These are phyloP conservation scores for Cirrhinus molitorella DNA, from an alignment of 2,797 vertebrate genomes.

Conservation along the genomic window DNA sequence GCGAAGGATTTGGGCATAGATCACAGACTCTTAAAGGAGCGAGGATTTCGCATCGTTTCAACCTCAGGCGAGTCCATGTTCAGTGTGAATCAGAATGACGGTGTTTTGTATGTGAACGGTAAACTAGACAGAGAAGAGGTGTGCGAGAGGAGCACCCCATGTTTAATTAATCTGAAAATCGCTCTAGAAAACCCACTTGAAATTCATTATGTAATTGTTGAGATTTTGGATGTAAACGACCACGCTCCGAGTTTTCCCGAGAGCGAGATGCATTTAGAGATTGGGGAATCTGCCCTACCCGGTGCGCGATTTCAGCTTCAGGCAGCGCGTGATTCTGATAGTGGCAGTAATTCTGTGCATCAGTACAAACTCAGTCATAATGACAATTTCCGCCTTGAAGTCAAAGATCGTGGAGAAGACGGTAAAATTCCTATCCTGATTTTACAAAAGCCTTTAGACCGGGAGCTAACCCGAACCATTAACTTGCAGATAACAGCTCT, in stretches of 20 bases:
- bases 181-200: slow-evolving; percentile 79
- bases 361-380: slow-evolving; percentile 68
- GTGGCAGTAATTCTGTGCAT: slow-evolving; percentile 67
- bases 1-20: slow-evolving; percentile 69
- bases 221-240: slow-evolving; percentile 80
- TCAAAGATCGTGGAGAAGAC: slow-evolving; percentile 66
- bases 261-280: slow-evolving; percentile 54
- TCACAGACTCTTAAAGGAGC: slow-evolving; percentile 66
- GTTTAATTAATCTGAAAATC: slow-evolving; percentile 77
- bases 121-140: slow-evolving; percentile 78
- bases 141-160: slow-evolving; percentile 73
- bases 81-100: slow-evolving; percentile 77
- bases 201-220: slow-evolving; percentile 78
- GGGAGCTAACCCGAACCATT: slow-evolving; percentile 43
- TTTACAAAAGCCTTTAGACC: slow-evolving; percentile 66
- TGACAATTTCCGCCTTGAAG: slow-evolving; percentile 69
- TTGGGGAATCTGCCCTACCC: slow-evolving; percentile 64
- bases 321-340: slow-evolving; percentile 74
- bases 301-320: slow-evolving; percentile 76
- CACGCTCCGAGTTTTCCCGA: slow-evolving; percentile 71
- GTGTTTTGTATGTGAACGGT: slow-evolving; percentile 76
- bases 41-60: slow-evolving; percentile 76
- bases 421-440: slow-evolving; percentile 68
- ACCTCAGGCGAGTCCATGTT: slow-evolving; percentile 70
- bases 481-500: slow-evolving; percentile 47